A percentile compares a stretch with the other conserved stretches of the same genome.
phyloP scores from a whole-genome alignment of 1,140 invertebrate genomes.

The Drosophila albomicans region DNA sequence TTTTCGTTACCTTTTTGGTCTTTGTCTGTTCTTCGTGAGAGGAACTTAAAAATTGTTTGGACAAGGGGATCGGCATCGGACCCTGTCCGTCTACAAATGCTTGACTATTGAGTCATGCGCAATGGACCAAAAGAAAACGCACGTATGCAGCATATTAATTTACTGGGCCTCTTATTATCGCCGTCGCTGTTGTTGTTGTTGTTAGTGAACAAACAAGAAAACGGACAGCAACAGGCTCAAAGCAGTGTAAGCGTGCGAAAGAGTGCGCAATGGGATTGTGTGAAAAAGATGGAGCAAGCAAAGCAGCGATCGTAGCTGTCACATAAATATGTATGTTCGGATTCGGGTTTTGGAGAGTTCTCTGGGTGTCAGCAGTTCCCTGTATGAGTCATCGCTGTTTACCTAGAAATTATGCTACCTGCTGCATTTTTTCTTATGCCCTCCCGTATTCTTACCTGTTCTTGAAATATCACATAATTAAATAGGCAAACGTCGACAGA shows the following conservation, averaged over 20 bases:
- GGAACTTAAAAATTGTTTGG: conserved; percentile 1
- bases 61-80: conserved; percentile 22
- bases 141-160: conserved; percentile 74
- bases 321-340: conserved; percentile 52
- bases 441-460: conserved; percentile 52
- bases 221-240: conserved; percentile 42
- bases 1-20: conserved; percentile 18
- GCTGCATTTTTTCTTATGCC: conserved; percentile 61
- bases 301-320: conserved; percentile 48
- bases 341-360: conserved; percentile 53
- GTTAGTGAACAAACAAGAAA: conserved; percentile 61
- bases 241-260: conserved; percentile 24
- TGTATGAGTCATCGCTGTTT: conserved; percentile 72
- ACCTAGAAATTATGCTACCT: conserved; percentile 80
- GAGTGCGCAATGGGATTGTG: not conserved
- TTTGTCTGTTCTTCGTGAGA: conserved; percentile 37
- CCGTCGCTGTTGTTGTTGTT: conserved; percentile 14
- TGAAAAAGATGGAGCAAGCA: conserved; percentile 12
- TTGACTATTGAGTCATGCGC: conserved; percentile 66
- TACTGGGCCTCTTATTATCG: conserved; percentile 49
- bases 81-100: conserved; percentile 63
- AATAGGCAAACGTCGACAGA: conserved; percentile 32
- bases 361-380: conserved; percentile 15
- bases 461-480: conserved; percentile 18
- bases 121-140: conserved; percentile 76